These are phyloP conservation scores for Microctenopoma stevenorrisi DNA, from an alignment of 2,797 vertebrate genomes.

Conservation along the genomic window DNA sequence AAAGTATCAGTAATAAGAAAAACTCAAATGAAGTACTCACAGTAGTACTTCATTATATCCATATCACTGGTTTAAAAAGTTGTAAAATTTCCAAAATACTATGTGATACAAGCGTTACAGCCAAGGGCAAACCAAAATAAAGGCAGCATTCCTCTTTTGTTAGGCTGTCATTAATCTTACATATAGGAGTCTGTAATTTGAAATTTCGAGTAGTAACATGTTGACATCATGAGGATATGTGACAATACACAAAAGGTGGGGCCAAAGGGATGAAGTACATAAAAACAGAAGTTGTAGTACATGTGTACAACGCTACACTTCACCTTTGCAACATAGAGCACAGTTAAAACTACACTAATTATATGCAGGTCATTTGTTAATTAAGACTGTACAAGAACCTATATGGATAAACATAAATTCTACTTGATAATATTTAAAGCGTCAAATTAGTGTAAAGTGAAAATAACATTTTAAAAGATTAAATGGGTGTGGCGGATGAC, in stretches of 20 bases:
- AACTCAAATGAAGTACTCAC: not conserved
- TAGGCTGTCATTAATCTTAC: not conserved
- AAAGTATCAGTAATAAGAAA: not conserved
- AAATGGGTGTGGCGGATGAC: not conserved
- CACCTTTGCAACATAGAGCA: not conserved
- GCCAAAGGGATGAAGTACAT: not conserved
- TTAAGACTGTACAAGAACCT: not conserved
- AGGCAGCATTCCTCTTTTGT: not conserved
- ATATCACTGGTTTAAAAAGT: no score
- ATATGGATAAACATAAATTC: no score
- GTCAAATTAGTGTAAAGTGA: no score
- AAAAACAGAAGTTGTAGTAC: not conserved
- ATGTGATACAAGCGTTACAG: no score
- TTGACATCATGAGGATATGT: not conserved
- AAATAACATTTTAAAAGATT: not conserved
- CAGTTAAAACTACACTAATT: not conserved
- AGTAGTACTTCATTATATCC: not conserved
- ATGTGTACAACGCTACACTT: not conserved
- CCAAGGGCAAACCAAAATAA: no score
- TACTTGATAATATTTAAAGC: not conserved
- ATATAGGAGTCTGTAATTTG: not conserved
- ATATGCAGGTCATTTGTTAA: not conserved
- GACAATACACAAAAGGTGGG: no score
- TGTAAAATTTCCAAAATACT: no score
- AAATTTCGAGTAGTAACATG: not conserved